A percentile compares a stretch with the other conserved stretches of the same genome.
Conservation (phyloP, 2,797 vertebrate species). For the Nyctibius grandis region DNA sequence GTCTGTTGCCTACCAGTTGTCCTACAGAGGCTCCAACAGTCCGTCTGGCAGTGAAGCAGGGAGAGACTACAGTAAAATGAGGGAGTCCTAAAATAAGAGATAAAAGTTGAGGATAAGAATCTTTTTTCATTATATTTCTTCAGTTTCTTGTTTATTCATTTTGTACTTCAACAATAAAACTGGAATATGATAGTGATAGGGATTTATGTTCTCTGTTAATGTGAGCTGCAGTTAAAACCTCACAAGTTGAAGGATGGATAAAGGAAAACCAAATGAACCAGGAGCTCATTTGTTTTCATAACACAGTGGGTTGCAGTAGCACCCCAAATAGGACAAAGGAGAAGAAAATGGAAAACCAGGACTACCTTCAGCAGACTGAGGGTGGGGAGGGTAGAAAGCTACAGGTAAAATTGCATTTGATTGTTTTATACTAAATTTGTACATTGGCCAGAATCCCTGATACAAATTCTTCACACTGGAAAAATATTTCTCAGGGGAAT, state of each 20-base stretch:
- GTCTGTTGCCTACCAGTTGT: neutral
- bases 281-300: neutral
- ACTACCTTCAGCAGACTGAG: neutral
- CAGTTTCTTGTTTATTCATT: neutral
- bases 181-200: neutral
- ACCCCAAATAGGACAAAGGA: neutral
- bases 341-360: neutral
- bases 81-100: neutral
- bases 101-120: neutral
- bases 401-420: neutral
- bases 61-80: neutral
- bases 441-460: neutral
- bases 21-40: neutral
- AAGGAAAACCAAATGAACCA: neutral
- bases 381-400: neutral
- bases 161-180: neutral
- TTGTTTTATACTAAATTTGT: slow-evolving; percentile 7
- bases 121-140: neutral
- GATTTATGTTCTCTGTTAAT: neutral
- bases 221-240: neutral
- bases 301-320: neutral
- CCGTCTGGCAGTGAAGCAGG: neutral
- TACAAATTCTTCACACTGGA: slow-evolving; percentile 40
- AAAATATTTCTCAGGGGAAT: slow-evolving; percentile 34
- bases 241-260: neutral